Base-by-base conservation (phyloP, 64 coral and sea anemone species). In the Anthopleura sola region DNA sequence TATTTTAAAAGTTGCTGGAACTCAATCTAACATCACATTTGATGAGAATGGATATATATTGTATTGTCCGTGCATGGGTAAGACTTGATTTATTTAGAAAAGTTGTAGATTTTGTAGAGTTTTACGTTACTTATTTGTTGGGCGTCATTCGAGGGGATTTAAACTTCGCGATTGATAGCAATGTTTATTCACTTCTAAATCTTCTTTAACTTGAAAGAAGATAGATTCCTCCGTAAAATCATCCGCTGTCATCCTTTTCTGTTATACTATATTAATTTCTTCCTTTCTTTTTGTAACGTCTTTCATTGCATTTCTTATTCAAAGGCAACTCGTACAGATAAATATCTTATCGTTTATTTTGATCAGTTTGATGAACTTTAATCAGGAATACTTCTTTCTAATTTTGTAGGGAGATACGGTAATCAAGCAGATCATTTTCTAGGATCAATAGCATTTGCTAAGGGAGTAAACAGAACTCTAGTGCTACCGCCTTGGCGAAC, bases 1-100 rank as follows among this genome's bases (percentile, higher is more conserved):
- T 29, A 71, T 71, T 32, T 71, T 79, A 79, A 79, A 79, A 38
- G 76, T 33, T 23, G 1, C 24, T 79, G 76, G 76, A 17, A 48
- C 31, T 44, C 5, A 48, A 38, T 38, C 76, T 20, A 26, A 79
- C 3, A 79, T 79, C 15, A 5, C 37, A 11, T 83, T 83, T 34
- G 82, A 83, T 56, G 14, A 54, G 23, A 83, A 83, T 83, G 97
- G 97, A n/a, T 99, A 94, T 29, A 81, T 99, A 6, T 83, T 99
- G 50, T 99, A 99, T 48, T 99, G 97, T 51, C 97, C 97, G 0
- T 99, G 97, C 37, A 99, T 99, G 97, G 97, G 97, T 99, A 81
- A 75, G 96, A 85, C 21, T 17, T 29, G 58, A 17, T 71, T 71
- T 2, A 11, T 29, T 34, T 15, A 31, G 10, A 71, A 71, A 53